Percentiles rank a stretch among this genome's conserved stretches.
Evolutionary conservation across 2,113 vertebrate genomes (phyloP).

Genomic region (Montifringilla adamsi): DNA sequence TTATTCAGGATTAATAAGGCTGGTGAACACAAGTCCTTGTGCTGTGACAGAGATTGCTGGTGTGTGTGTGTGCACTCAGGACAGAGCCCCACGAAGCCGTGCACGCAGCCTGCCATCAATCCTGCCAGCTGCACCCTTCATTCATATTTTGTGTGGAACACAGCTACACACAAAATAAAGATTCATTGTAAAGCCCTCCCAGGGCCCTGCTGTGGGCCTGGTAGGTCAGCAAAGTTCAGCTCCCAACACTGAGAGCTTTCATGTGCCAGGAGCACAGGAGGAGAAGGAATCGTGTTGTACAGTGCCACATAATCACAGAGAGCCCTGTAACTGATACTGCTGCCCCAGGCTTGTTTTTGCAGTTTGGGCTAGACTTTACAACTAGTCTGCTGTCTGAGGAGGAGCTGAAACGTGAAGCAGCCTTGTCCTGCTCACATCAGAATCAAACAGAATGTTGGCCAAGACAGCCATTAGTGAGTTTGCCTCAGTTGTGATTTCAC

Average conservation of each 20-base stretch:
- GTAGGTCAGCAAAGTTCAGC: not conserved
- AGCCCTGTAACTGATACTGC: not conserved
- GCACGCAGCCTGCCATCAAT: not conserved
- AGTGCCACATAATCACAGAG: not conserved
- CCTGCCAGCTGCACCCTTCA: not conserved
- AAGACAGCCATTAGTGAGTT: not conserved
- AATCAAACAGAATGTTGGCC: not conserved
- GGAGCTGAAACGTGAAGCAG: not conserved
- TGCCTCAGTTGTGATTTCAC: not conserved
- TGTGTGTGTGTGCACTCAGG: not conserved
- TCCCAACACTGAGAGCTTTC: not conserved
- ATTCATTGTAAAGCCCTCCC: not conserved
- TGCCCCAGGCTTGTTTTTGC: not conserved
- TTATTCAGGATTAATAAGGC: slow-evolving; percentile 14
- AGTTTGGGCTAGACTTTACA: not conserved
- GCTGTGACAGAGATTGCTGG: not conserved
- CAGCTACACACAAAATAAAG: not conserved
- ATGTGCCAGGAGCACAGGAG: not conserved
- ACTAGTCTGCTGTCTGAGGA: not conserved
- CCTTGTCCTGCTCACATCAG: not conserved
- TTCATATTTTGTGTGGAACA: not conserved
- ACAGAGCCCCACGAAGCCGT: not conserved
- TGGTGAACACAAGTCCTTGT: not conserved
- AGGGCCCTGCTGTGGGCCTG: not conserved
- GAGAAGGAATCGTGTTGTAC: not conserved